Percentiles rank a stretch among this genome's conserved stretches.
These are phyloP conservation scores for Neogale vison DNA, from an alignment of 2,113 vertebrate species.

Conservation along the genomic window DNA sequence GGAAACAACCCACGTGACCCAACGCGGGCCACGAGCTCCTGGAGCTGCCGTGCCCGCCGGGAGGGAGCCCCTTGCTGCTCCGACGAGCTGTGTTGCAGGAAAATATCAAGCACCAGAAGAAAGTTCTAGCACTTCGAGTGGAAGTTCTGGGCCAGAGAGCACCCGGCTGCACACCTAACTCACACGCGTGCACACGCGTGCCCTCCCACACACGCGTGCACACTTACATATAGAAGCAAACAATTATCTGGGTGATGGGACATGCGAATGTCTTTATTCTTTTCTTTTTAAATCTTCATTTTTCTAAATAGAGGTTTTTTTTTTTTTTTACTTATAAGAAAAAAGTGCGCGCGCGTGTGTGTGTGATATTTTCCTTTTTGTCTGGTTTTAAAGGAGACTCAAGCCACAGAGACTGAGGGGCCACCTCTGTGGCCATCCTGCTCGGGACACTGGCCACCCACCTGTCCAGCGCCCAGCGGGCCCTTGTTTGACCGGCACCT, in stretches of 20 bases:
- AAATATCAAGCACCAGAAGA: background rate
- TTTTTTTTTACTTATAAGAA: background rate
- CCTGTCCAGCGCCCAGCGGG: too few species aligned
- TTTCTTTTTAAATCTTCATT: background rate
- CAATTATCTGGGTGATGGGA: background rate
- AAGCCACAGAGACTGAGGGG: background rate
- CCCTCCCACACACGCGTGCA: background rate
- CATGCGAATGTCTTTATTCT: background rate
- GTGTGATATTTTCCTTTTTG: background rate
- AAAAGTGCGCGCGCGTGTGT: too few species aligned
- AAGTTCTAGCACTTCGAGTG: background rate
- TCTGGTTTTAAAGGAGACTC: background rate
- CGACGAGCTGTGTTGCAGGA: accelerated
- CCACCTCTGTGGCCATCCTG: background rate
- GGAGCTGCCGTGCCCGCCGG: accelerated
- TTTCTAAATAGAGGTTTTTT: background rate
- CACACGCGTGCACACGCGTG: accelerated
- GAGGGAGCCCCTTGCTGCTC: background rate
- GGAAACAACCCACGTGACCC: background rate
- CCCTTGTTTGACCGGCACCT: background rate
- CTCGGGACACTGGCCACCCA: background rate
- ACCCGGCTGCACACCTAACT: accelerated
- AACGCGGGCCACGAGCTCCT: accelerated
- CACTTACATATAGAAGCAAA: background rate
- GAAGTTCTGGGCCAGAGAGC: background rate